These are phyloP conservation scores for Argentina silus DNA, from an alignment of 2,797 vertebrate species.

Conservation along the genomic window DNA sequence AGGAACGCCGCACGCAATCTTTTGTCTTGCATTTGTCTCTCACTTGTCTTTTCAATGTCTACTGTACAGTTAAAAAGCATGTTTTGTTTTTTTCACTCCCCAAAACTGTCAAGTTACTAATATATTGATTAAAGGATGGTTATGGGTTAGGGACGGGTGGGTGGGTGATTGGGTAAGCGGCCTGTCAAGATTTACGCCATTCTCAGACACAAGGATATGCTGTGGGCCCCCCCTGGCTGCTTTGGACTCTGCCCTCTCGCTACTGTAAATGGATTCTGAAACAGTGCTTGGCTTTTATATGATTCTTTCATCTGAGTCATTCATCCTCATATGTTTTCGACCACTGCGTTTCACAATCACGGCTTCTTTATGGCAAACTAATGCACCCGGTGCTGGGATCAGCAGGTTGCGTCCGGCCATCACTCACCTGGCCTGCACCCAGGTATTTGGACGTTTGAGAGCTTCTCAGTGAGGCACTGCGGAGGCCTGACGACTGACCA, in stretches of 20 bases:
- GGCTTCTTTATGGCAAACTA: constrained; percentile 73
- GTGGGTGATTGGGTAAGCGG: not conserved
- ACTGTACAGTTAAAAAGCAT: constrained; percentile 58
- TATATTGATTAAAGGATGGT: constrained; percentile 68
- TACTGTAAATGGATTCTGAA: constrained; percentile 66
- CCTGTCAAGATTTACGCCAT: constrained; percentile 35
- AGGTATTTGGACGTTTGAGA: constrained; percentile 54
- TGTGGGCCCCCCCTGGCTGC: constrained; percentile 37
- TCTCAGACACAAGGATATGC: constrained; percentile 37
- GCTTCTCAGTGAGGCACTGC: constrained; percentile 44
- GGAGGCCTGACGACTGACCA: constrained; percentile 48
- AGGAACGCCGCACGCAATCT: constrained; percentile 18
- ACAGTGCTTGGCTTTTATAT: constrained; percentile 71
- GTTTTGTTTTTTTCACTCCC: constrained; percentile 51
- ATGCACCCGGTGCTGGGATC: constrained; percentile 71
- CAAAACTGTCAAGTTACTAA: constrained; percentile 57
- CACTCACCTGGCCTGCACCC: constrained; percentile 54
- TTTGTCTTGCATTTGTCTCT: constrained; percentile 61
- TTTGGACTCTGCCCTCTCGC: constrained; percentile 38
- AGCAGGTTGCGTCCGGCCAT: constrained; percentile 67
- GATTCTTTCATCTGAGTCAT: constrained; percentile 53
- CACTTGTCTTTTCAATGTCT: constrained; percentile 60
- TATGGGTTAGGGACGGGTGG: constrained; percentile 22
- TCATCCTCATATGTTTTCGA: constrained; percentile 75
- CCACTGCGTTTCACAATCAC: constrained; percentile 66